Conservation (phyloP, 2,113 vertebrate genomes). For the Chaetorhynchus papuensis region DNA sequence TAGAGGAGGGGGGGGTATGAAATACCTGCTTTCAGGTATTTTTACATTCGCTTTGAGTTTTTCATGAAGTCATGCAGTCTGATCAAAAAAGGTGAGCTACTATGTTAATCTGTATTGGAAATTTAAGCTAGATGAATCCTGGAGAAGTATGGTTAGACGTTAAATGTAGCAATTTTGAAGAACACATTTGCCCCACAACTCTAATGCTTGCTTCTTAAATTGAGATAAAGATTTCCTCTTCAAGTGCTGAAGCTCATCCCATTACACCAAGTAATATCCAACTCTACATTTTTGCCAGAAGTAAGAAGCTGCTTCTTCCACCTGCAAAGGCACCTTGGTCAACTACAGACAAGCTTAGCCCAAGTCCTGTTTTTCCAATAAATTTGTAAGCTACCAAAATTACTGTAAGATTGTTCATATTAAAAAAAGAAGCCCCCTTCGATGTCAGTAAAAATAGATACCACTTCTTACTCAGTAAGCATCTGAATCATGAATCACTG, state of each 20-base stretch:
- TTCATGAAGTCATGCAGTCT: not conserved
- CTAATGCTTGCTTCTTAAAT: not conserved
- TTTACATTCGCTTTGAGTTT: not conserved
- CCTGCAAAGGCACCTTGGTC: not conserved
- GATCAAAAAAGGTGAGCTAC: not conserved
- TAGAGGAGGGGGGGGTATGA: not conserved
- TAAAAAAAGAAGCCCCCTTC: not conserved
- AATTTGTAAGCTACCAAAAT: not conserved
- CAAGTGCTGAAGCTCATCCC: not conserved
- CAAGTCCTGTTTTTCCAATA: not conserved
- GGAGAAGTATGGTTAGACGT: not conserved
- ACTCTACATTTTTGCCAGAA: not conserved
- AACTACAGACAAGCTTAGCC: not conserved
- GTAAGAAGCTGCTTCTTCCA: not conserved
- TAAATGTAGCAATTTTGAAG: not conserved
- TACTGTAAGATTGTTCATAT: not conserved
- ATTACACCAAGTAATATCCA: not conserved
- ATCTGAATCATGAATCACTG: not conserved
- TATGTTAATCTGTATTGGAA: not conserved
- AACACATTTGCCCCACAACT: not conserved
- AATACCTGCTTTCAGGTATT: not conserved
- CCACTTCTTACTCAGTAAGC: not conserved
- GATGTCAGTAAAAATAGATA: not conserved
- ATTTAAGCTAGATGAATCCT: not conserved
- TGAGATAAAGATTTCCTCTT: not conserved